Evolutionary conservation across 2,113 vertebrate genomes (phyloP).

Genomic region (Syngnathus scovelli): DNA sequence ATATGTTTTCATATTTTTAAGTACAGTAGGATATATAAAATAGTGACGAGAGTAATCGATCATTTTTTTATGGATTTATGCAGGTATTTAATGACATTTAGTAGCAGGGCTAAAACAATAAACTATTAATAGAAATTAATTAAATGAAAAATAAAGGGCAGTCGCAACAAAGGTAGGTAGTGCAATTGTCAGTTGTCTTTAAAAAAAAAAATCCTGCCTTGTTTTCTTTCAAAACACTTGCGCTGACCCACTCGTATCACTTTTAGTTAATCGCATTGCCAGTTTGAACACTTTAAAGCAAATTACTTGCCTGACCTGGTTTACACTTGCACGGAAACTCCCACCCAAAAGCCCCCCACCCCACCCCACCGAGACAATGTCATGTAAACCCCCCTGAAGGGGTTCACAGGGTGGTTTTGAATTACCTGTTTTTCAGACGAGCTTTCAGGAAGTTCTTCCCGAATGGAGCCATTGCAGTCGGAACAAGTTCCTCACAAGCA

Average conservation of each 20-base stretch:
- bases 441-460: conserved; percentile 87
- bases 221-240: not conserved
- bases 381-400: conserved; percentile 1
- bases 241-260: not conserved
- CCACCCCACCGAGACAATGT: not conserved
- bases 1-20: no score
- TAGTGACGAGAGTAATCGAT: no score
- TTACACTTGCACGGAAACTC: not conserved
- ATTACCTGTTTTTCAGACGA: conserved; percentile 85
- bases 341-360: conserved; percentile 1
- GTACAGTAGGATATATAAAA: no score
- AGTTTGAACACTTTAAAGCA: not conserved
- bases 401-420: conserved; percentile 4
- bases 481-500: conserved; percentile 28
- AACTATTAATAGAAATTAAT: not conserved
- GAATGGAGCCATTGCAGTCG: conserved; percentile 83
- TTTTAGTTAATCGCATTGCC: not conserved
- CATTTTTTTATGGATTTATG: no score
- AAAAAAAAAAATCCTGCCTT: not conserved
- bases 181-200: not conserved
- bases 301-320: not conserved
- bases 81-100: no score
- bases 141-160: not conserved
- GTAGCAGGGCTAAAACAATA: not conserved
- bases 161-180: no score